Evolutionary conservation across 1,140 invertebrate species (phyloP), one percentile per base, ranked within the genome.

Genomic region (Saxidomus purpurata): DNA sequence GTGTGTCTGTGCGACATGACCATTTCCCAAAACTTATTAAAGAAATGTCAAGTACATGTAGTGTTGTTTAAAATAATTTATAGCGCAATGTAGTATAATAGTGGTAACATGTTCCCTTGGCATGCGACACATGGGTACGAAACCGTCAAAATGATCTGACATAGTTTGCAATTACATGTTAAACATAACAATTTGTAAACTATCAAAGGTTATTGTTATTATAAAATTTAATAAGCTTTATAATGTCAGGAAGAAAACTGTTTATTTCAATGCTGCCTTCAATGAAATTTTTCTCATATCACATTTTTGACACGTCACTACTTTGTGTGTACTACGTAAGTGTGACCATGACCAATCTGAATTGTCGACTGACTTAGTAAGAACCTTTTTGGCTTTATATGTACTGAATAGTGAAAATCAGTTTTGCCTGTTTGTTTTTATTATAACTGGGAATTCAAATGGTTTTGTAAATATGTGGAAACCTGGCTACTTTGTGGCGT

Each of bases 251-350:
- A 67, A 19, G 6, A 67, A 55, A 67, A 22, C 31, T 31, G 28
- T 67, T 31, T 67, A 8, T 31, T 67, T 67, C 55, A 61, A 61
- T 61, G 25, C 25, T 13, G 4, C 55, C 55, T 9, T 67, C 28
- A 67, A 67, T 19, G 9, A 31, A 31, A 67, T 67, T 67, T 67
- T 67, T 67, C 61, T 67, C 61, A 34, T 67, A 67, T 31, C 61
- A 67, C 13, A 36, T 6, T 67, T 4, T 67, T 67, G 61, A 67
- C 61, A 67, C 2, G 61, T 34, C n/a, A 31, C 4, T 31, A 13
- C 8, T 6, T 22, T 67, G 31, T 19, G 8, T 31, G 61, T 67
- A 28, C 17, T 34, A 67, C 1, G 6, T 55, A 6, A 4, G 34
- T 31, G 61, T 67, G 61, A n/a, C n/a, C n/a, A n/a, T n/a, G n/a